Evolutionary conservation across 2,888 invertebrate genomes (phyloP).

Genomic region (Galerucella pusilla): DNA sequence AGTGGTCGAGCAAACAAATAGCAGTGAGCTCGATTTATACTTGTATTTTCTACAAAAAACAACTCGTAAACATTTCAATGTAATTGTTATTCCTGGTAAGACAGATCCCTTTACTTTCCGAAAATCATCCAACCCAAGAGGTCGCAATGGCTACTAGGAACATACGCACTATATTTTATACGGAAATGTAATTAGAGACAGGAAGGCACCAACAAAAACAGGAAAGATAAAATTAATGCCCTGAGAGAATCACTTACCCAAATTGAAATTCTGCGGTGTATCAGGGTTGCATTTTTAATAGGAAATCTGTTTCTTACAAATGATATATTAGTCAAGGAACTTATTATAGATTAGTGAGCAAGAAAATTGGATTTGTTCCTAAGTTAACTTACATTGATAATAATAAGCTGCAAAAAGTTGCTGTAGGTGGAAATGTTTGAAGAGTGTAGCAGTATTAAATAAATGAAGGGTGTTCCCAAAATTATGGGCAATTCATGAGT

Average conservation of each 20-base stretch:
- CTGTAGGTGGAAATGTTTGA: too few species aligned
- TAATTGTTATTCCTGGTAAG: constrained; percentile 17
- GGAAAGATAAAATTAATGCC: constrained; percentile 38
- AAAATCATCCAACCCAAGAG: constrained; percentile 20
- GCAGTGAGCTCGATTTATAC: neutral
- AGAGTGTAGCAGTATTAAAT: too few species aligned
- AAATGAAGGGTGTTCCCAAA: too few species aligned
- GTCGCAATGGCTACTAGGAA: constrained; percentile 20
- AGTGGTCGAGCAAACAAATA: too few species aligned
- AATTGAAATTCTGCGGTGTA: constrained; percentile 45
- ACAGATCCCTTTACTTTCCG: constrained; percentile 6
- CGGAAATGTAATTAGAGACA: constrained; percentile 39
- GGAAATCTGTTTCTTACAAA: constrained; percentile 48
- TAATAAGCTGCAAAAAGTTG: too few species aligned
- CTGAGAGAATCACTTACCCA: constrained; percentile 38
- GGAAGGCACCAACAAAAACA: constrained; percentile 37
- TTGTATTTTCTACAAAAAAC: neutral
- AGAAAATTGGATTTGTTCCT: neutral
- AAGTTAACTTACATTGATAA: too few species aligned
- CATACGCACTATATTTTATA: constrained; percentile 30
- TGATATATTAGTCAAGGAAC: constrained; percentile 6
- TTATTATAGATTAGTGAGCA: neutral
- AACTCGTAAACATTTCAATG: constrained; percentile 19
- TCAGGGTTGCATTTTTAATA: constrained; percentile 57
- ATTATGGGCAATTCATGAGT: too few species aligned